Conservation (phyloP, 2,888 invertebrate genomes). For the Hydrotaea cyrtoneurina region DNA sequence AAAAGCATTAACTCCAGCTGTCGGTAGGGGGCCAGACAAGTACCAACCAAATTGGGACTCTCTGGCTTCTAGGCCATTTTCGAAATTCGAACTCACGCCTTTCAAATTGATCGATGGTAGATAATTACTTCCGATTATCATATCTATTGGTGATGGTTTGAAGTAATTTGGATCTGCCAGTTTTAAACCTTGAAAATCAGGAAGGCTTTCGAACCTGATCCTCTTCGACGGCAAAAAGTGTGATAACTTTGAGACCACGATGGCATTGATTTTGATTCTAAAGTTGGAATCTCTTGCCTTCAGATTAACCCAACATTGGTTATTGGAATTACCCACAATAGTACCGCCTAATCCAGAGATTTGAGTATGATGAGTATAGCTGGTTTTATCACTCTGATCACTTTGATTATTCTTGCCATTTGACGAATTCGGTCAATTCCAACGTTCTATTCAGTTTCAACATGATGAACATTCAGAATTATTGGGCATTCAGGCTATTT, state of each 20-base stretch:
- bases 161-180: constrained; percentile 3
- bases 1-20: neutral
- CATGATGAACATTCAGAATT: no score
- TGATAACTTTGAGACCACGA: neutral
- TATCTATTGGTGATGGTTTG: neutral
- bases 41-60: neutral
- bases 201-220: neutral
- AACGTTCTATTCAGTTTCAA: no score
- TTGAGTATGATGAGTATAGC: neutral
- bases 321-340: neutral
- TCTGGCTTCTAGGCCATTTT: neutral
- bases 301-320: neutral
- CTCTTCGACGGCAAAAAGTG: neutral
- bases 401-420: no score
- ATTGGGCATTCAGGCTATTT: no score
- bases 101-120: neutral
- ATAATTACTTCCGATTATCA: constrained; percentile 26
- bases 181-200: neutral
- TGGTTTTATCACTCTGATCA: no score
- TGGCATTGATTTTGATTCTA: neutral
- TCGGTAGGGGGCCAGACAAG: neutral
- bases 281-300: neutral
- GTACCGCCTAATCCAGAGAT: constrained; percentile 18
- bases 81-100: neutral
- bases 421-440: no score